Evolutionary conservation across 1,140 invertebrate species (phyloP).

Genomic region (Aporrectodea caliginosa): DNA sequence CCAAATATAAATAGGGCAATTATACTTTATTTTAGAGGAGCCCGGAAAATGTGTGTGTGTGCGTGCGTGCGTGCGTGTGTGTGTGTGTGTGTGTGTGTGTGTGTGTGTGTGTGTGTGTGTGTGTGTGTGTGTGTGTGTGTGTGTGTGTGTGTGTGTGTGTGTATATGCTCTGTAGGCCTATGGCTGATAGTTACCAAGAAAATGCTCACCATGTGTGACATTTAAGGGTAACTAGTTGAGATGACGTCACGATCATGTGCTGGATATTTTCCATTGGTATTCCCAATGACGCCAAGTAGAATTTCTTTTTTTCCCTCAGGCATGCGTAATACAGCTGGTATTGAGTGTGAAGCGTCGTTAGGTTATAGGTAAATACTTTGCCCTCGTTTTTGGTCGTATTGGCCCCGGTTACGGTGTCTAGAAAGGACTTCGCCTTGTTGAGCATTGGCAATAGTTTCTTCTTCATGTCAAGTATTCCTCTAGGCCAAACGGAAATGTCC

Average conservation of each 20-base stretch:
- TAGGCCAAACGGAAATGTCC: background rate
- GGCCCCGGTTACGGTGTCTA: background rate
- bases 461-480: background rate
- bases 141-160: background rate
- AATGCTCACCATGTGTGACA: constrained; percentile 11
- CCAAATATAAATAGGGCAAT: background rate
- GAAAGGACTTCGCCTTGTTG: background rate
- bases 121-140: background rate
- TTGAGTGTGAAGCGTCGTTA: background rate
- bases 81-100: background rate
- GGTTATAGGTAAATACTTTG: background rate
- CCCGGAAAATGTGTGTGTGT: background rate
- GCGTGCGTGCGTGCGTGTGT: background rate
- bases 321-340: constrained; percentile 22
- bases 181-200: background rate
- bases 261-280: constrained; percentile 14
- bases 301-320: background rate
- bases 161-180: background rate
- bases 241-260: background rate
- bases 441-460: background rate
- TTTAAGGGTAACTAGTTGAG: constrained; percentile 12
- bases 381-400: background rate
- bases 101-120: background rate
- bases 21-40: background rate
- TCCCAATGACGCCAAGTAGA: constrained; percentile 1